Percentiles rank a stretch among this genome's conserved stretches.
These are phyloP conservation scores for Xenentodon cancila DNA, from an alignment of 2,797 vertebrate genomes.

Conservation along the genomic window DNA sequence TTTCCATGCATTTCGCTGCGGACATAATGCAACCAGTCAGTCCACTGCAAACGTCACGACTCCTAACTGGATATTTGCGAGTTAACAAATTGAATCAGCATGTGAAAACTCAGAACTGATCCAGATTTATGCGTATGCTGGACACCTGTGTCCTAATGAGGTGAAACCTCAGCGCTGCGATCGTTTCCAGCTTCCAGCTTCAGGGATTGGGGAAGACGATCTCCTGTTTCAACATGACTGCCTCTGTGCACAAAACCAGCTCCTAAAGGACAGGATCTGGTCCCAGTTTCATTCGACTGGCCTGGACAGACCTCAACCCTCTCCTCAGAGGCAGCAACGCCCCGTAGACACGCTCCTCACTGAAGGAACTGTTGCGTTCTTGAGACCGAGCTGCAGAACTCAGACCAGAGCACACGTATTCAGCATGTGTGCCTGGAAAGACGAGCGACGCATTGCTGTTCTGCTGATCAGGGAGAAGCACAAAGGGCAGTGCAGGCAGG, in stretches of 20 bases:
- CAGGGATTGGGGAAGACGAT: background rate
- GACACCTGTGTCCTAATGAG: no score
- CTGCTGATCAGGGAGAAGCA: constrained; percentile 13
- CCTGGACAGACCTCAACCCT: no score
- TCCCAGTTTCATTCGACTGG: constrained; percentile 7
- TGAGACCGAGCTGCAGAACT: constrained; percentile 11
- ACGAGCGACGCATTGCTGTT: constrained; percentile 4
- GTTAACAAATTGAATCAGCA: no score
- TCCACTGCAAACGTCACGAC: background rate
- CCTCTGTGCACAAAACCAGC: no score
- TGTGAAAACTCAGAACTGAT: no score
- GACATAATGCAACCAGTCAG: background rate
- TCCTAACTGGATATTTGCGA: background rate
- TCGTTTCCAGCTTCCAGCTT: no score
- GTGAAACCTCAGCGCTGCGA: no score
- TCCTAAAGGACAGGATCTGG: background rate
- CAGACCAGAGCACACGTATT: background rate
- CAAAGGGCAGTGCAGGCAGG: background rate
- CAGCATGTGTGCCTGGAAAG: background rate
- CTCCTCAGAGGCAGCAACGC: no score
- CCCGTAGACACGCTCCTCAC: no score
- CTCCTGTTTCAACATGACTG: background rate
- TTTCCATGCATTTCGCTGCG: constrained; percentile 1
- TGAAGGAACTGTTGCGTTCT: no score
- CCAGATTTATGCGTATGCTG: no score